Percentiles rank a stretch among this genome's conserved stretches.
These are phyloP conservation scores for Calcarius ornatus DNA, from an alignment of 2,113 vertebrate genomes.

Conservation along the genomic window DNA sequence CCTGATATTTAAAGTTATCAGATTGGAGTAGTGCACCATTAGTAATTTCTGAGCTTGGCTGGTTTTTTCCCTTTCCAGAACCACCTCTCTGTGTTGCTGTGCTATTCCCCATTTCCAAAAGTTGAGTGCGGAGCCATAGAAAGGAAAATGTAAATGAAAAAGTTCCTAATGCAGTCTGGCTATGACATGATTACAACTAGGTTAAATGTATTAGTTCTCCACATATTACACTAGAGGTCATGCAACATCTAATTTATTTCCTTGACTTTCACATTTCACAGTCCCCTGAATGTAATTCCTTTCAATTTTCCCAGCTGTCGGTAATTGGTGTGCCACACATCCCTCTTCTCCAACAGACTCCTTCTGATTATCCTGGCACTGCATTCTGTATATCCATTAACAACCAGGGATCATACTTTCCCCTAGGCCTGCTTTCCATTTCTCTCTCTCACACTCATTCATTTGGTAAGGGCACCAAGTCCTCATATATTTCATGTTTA, in stretches of 20 bases:
- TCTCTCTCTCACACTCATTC: neutral
- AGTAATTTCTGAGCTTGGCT: neutral
- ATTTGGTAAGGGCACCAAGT: constrained; percentile 31
- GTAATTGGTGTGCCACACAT: constrained; percentile 41
- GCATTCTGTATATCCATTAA: neutral
- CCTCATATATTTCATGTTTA: neutral
- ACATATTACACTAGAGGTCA: constrained; percentile 52
- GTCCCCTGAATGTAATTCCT: constrained; percentile 48
- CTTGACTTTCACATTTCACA: constrained; percentile 55
- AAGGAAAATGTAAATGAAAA: constrained; percentile 29
- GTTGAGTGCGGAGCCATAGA: neutral
- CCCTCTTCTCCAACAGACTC: constrained; percentile 15
- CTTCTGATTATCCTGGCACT: neutral
- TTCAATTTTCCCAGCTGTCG: constrained; percentile 44
- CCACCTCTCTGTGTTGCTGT: neutral
- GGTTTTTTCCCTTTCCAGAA: neutral
- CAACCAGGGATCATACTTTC: constrained; percentile 1
- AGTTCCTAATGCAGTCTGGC: constrained; percentile 18
- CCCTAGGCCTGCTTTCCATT: neutral
- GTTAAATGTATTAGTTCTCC: constrained; percentile 49
- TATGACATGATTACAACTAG: constrained; percentile 39
- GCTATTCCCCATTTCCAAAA: neutral
- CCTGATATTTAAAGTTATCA: neutral
- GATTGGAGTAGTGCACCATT: neutral
- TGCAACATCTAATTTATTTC: constrained; percentile 51